Base-by-base conservation (phyloP, 2,797 vertebrate genomes). In the Eurystomus glaucurus region DNA sequence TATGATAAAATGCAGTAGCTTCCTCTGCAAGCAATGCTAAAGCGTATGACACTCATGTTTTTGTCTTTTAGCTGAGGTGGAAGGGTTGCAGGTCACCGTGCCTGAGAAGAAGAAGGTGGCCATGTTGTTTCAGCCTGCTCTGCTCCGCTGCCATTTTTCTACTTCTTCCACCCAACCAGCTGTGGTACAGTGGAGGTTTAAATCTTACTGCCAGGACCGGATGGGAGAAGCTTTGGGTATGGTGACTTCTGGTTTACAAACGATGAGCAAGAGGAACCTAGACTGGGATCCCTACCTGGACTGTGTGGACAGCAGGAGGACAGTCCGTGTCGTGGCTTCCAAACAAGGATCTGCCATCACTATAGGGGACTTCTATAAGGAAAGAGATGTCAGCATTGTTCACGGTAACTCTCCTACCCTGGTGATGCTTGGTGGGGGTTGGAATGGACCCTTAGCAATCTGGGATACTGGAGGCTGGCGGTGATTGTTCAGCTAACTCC, bases 101-200 rank as follows among this genome's bases (percentile, higher is more conserved):
- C 98, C 98, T 26, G 99, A 99, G 95, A 98, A 99, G 97, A 99
- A 99, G 98, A 99, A 98, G 71, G 98, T 98, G 62, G 99, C 99
- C 65, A 99, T 99, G 99, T 98, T 99, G 85, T 99, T 99, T 98
- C 99, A 99, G 98, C 98, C 99, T 6, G 98, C 99, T 41, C 98
- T 99, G 88, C 99, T 99, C 29, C 99, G 98, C 3, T 99, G 99
- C 95, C 99, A 99, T 89, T 99, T 99, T 98, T 99, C 99, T 60
- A 99, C 99, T 0, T 98, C 98, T 72, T 99, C 99, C 86, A 98
- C 88, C 22, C 99, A 99, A 85, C 97, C 98, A 4, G 99, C 99
- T 0, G 99, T 99, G 90, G 99, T 99, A 66, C 99, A 99, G 95
- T 99, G 99, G 99, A 99, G 99, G 98, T 99, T 99, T 98, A 99